A percentile compares a stretch with the other conserved stretches of the same genome.
Evolutionary conservation across 2,888 invertebrate species (phyloP).

Genomic region (Capitulum mitella): DNA sequence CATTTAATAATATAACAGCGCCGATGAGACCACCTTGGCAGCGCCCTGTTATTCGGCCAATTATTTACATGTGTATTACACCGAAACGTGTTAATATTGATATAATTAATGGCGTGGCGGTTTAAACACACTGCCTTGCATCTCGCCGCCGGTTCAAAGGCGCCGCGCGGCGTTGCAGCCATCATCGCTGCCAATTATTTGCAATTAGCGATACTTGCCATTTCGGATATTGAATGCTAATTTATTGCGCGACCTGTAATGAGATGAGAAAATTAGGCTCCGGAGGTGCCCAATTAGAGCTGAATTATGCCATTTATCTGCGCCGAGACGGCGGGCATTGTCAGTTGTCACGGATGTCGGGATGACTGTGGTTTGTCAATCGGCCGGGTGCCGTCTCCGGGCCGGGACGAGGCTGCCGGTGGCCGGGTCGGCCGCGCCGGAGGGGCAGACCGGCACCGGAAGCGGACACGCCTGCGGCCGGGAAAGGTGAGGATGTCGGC

Average conservation of each 20-base stretch:
- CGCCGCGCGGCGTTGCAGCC: not conserved
- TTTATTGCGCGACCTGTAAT: not conserved
- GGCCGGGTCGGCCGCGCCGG: too few relatives aligned
- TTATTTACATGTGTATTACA: conserved; percentile 21
- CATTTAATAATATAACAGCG: not conserved
- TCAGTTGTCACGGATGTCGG: not conserved
- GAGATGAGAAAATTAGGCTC: conserved; percentile 22
- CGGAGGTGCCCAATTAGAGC: not conserved
- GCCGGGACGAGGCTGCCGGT: too few relatives aligned
- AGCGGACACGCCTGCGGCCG: too few relatives aligned
- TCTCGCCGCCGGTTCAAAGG: conserved; percentile 16
- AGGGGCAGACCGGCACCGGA: too few relatives aligned
- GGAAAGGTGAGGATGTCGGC: too few relatives aligned
- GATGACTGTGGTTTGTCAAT: not conserved
- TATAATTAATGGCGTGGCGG: conserved; percentile 4
- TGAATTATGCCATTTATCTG: not conserved
- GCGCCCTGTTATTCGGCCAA: not conserved
- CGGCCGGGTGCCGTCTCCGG: too few relatives aligned
- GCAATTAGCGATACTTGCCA: conserved; percentile 24
- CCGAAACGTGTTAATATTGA: conserved; percentile 16
- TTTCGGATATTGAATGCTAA: conserved; percentile 22
- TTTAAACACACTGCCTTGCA: not conserved
- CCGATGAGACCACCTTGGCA: not conserved
- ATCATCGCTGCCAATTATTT: conserved; percentile 14
- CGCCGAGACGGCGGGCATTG: not conserved